Base-by-base conservation (phyloP, 35 echinoderm and acorn worm species). In the Apostichopus parvimensis region DNA sequence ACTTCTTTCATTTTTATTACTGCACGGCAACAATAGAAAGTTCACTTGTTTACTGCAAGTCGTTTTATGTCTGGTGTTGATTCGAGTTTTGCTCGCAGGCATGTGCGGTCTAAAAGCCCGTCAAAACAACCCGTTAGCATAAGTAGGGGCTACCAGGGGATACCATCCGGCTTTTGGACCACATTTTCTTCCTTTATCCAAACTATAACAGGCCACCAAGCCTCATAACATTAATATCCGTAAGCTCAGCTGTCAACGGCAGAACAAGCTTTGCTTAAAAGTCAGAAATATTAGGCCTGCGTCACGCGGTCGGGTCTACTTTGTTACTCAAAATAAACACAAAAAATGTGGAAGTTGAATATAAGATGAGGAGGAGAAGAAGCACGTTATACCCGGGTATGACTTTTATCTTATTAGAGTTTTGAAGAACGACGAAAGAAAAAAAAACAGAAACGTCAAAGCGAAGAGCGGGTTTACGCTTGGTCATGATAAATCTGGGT, bases 211-310 rank as follows among this genome's bases (percentile, higher is more conserved):
- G 57, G 8, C 54, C 10, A 21, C 81, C 1, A 84, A 58, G 54
- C 55, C 54, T 34, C 14, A 13, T 5, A 84, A 23, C 81, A 84
- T 57, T 58, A 84, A 84, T 59, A 58, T 62, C 81, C 81, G 5
- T 58, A 84, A 84, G 81, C 81, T 84, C 9, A 14, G 54, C 53
- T 84, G 81, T 84, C 81, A 59, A 9, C 81, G 12, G 25, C n/a
- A 84, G 55, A 84, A 23, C 81, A 84, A 58, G 17, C 55, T 17
- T n/a, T 22, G 21, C 54, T 15, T 45, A 25, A 13, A 59, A 55
- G 81, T 25, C 17, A 84, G 78, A 60, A 58, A 84, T n/a, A 84
- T 14, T 10, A 75, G 58, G 11, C 81, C 57, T 20, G 17, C 71
- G 17, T 75, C 34, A 45, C 2, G 34, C 34, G 34, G 34, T 75